Percentiles rank a stretch among this genome's conserved stretches.
phyloP scores from a whole-genome alignment of 2,113 vertebrate genomes.

The Corythornis madagascariensis region DNA sequence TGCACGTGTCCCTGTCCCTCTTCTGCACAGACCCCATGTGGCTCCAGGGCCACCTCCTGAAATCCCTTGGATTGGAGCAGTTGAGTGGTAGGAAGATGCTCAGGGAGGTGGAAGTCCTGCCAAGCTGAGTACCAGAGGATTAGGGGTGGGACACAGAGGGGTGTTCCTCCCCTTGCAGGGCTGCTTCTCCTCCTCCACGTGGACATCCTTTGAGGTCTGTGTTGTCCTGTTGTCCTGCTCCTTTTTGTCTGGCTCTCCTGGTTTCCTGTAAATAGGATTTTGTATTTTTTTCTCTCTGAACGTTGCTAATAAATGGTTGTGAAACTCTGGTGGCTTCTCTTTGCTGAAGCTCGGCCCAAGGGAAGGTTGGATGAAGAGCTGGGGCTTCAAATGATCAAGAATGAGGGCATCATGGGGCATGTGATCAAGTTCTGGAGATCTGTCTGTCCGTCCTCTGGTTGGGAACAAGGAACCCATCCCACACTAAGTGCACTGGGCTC shows the following conservation, averaged over 20 bases:
- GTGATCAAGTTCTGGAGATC: not conserved
- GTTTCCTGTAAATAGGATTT: conserved; percentile 61
- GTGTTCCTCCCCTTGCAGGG: not conserved
- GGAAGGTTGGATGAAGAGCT: not conserved
- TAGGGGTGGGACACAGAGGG: not conserved
- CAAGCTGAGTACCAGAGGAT: not conserved
- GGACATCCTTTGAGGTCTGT: not conserved
- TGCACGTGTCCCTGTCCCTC: not conserved
- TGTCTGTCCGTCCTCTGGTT: not conserved
- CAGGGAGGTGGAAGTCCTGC: not conserved
- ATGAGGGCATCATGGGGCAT: too few relatives aligned
- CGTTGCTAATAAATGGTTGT: conserved; percentile 64
- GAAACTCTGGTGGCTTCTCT: not conserved
- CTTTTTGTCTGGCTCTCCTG: not conserved
- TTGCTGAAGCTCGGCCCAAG: not conserved
- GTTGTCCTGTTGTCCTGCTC: not conserved
- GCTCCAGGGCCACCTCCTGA: not conserved
- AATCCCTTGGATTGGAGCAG: not conserved
- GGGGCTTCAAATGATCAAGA: too few relatives aligned
- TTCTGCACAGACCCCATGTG: rapidly evolving
- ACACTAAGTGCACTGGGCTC: not conserved
- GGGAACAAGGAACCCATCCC: not conserved
- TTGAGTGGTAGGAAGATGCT: rapidly evolving
- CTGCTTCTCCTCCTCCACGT: not conserved
- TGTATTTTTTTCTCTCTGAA: conserved; percentile 59